Percentiles rank a stretch among this genome's conserved stretches.
These are phyloP conservation scores for Bos javanicus DNA, from an alignment of 2,113 vertebrate genomes.

Conservation along the genomic window DNA sequence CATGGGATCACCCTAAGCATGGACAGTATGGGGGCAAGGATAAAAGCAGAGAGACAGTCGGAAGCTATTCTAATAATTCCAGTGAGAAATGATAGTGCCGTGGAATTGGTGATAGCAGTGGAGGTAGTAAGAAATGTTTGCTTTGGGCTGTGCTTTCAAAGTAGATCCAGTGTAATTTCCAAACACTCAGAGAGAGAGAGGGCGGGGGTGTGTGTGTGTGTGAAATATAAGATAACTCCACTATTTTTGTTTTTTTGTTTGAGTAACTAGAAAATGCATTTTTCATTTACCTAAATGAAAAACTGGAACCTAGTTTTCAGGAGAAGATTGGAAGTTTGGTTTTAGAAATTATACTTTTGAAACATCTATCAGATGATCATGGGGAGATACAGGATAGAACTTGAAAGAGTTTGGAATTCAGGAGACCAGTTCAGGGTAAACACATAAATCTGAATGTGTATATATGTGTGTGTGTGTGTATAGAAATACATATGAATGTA, in stretches of 20 bases:
- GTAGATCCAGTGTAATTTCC: background rate
- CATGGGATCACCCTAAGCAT: background rate
- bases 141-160: background rate
- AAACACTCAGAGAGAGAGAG: background rate
- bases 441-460: background rate
- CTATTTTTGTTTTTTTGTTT: background rate
- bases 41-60: background rate
- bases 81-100: background rate
- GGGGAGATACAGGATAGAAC: background rate
- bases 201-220: background rate
- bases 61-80: background rate
- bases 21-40: background rate
- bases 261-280: background rate
- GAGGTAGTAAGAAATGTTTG: too few species aligned
- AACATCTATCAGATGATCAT: background rate
- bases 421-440: background rate
- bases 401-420: background rate
- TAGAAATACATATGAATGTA: background rate
- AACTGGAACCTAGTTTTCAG: background rate
- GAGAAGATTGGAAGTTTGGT: background rate
- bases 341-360: background rate
- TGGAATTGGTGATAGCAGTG: background rate
- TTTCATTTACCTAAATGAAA: background rate
- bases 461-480: background rate
- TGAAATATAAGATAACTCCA: background rate